Conservation (phyloP, 2,888 invertebrate species). For the Serrognathus titanus region DNA sequence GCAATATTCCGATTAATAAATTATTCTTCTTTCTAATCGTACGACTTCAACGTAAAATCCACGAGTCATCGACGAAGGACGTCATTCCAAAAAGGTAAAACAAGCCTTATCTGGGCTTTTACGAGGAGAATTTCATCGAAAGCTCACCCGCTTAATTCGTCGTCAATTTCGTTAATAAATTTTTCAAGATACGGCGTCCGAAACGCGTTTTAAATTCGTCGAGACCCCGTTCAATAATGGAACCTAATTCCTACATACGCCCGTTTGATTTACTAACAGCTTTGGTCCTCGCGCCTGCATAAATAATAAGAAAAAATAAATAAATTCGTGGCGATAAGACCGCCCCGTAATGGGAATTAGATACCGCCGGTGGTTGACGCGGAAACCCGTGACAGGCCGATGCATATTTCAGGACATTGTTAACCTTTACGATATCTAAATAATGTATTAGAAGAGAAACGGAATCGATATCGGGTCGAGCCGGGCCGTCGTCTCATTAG, state of each 20-base stretch:
- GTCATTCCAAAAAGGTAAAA: too few relatives aligned
- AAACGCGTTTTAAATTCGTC: conserved; percentile 1
- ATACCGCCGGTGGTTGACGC: not conserved
- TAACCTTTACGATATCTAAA: conserved; percentile 28
- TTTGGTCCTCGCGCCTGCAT: too few relatives aligned
- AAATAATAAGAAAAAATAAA: too few relatives aligned
- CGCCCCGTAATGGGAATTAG: not conserved
- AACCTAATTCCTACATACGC: too few relatives aligned
- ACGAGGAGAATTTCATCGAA: not conserved
- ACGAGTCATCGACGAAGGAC: too few relatives aligned
- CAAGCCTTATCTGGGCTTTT: too few relatives aligned
- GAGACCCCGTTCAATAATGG: not conserved
- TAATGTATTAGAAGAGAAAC: conserved; percentile 17
- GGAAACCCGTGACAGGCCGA: conserved; percentile 14
- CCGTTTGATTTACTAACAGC: too few relatives aligned
- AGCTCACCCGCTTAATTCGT: not conserved
- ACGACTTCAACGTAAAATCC: too few relatives aligned
- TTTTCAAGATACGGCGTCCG: not conserved
- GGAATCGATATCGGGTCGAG: conserved; percentile 14
- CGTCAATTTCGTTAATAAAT: not conserved
- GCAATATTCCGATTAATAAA: too few relatives aligned
- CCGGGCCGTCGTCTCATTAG: too few relatives aligned
- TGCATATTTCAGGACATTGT: conserved; percentile 30
- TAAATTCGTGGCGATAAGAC: not conserved
- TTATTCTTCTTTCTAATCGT: too few relatives aligned